phyloP scores from a whole-genome alignment of 2,888 invertebrate species.

The Mactromeris polynyma region DNA sequence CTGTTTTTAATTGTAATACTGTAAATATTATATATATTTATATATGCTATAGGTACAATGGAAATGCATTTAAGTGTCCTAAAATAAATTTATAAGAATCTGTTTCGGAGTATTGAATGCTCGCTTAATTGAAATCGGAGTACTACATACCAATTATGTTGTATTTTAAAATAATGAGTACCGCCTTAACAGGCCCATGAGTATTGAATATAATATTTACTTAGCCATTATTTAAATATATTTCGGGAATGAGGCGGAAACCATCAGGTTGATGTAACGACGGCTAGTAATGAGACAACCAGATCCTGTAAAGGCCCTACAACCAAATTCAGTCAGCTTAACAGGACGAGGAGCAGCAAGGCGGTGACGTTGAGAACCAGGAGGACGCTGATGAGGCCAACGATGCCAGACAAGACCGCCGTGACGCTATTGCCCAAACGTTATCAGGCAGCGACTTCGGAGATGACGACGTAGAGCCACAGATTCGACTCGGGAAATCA shows the following conservation, averaged over 20 bases:
- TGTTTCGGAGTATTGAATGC: background rate
- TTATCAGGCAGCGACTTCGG: background rate
- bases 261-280: background rate
- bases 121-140: too few species aligned
- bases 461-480: background rate
- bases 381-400: background rate
- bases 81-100: background rate
- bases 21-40: background rate
- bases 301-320: background rate
- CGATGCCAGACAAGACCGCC: background rate
- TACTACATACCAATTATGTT: background rate
- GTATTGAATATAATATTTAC: too few species aligned
- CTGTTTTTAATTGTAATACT: too few species aligned
- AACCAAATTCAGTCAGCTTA: too few species aligned
- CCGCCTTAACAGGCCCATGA: too few species aligned
- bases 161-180: too few species aligned
- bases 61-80: background rate
- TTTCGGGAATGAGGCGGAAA: background rate
- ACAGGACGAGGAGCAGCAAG: background rate
- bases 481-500: background rate
- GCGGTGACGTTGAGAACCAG: background rate
- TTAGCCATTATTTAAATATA: background rate
- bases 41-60: too few species aligned
- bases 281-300: background rate
- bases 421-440: background rate